Conservation (phyloP, 2,888 invertebrate species). For the Drosophila mercatorum region DNA sequence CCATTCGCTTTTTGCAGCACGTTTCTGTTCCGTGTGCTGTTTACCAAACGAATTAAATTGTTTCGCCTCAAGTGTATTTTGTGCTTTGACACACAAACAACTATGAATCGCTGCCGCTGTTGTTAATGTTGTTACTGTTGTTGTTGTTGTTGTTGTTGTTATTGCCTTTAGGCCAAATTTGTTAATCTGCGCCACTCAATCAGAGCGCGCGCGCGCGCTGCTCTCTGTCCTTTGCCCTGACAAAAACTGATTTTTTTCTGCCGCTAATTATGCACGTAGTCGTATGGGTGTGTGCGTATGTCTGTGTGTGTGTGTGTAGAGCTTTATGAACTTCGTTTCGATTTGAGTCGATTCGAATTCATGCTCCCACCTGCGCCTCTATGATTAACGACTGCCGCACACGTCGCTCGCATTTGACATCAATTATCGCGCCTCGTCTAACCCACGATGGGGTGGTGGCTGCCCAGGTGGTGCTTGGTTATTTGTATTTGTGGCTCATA, state of each 20-base stretch:
- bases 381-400: slow-evolving; percentile 70
- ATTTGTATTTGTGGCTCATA: slow-evolving; percentile 11
- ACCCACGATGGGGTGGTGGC: slow-evolving; percentile 12
- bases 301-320: slow-evolving; percentile 23
- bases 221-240: slow-evolving; percentile 36
- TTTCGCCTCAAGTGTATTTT: slow-evolving; percentile 79
- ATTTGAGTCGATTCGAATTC: slow-evolving; percentile 17
- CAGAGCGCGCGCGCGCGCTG: slow-evolving; percentile 43
- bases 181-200: slow-evolving; percentile 78
- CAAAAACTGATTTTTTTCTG: slow-evolving; percentile 33
- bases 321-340: slow-evolving; percentile 55
- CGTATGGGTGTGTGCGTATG: slow-evolving; percentile 17
- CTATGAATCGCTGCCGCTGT: slow-evolving; percentile 26
- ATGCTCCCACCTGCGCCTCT: slow-evolving; percentile 49
- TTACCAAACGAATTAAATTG: slow-evolving; percentile 80
- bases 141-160: slow-evolving; percentile 28
- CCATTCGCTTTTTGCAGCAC: slow-evolving; percentile 32
- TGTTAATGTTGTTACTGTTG: slow-evolving; percentile 35
- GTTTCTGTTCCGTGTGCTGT: slow-evolving; percentile 67
- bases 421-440: slow-evolving; percentile 72
- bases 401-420: slow-evolving; percentile 69
- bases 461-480: not conserved
- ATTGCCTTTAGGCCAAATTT: slow-evolving; percentile 64
- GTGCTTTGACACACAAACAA: slow-evolving; percentile 71
- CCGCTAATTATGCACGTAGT: slow-evolving; percentile 72